A percentile compares a stretch with the other conserved stretches of the same genome.
phyloP scores from a whole-genome alignment of 1,140 invertebrate genomes.

The Sarcophaga bullata region DNA sequence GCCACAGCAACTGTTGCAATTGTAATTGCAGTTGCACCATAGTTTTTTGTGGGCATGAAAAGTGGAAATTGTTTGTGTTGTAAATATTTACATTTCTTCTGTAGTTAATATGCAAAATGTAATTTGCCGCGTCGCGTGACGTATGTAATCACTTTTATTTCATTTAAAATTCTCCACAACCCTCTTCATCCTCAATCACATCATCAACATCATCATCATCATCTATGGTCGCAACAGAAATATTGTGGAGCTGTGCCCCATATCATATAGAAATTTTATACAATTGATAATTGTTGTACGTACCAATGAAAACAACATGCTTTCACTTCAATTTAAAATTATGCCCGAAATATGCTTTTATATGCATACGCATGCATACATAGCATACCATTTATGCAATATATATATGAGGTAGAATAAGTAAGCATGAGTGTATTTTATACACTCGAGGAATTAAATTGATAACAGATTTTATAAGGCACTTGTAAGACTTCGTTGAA shows the following conservation, averaged over 20 bases:
- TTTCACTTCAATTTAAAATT: too few relatives aligned
- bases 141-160: constrained; percentile 37
- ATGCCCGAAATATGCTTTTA: too few relatives aligned
- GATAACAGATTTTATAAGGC: too few relatives aligned
- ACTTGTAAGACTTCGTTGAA: too few relatives aligned
- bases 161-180: not conserved
- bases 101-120: constrained; percentile 35
- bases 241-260: not conserved
- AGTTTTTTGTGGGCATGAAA: not conserved
- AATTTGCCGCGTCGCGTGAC: constrained; percentile 41
- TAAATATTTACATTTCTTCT: constrained; percentile 18
- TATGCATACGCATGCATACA: too few relatives aligned
- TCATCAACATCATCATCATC: not conserved
- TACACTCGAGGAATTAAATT: too few relatives aligned
- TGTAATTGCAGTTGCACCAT: not conserved
- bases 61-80: not conserved
- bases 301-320: too few relatives aligned
- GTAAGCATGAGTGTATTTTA: too few relatives aligned
- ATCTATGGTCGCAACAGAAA: too few relatives aligned
- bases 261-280: not conserved
- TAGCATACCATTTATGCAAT: too few relatives aligned
- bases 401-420: too few relatives aligned
- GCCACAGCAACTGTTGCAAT: not conserved
- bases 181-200: not conserved
- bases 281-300: too few relatives aligned